Evolutionary conservation across 2,797 vertebrate genomes (phyloP).

Genomic region (Falco concolor): DNA sequence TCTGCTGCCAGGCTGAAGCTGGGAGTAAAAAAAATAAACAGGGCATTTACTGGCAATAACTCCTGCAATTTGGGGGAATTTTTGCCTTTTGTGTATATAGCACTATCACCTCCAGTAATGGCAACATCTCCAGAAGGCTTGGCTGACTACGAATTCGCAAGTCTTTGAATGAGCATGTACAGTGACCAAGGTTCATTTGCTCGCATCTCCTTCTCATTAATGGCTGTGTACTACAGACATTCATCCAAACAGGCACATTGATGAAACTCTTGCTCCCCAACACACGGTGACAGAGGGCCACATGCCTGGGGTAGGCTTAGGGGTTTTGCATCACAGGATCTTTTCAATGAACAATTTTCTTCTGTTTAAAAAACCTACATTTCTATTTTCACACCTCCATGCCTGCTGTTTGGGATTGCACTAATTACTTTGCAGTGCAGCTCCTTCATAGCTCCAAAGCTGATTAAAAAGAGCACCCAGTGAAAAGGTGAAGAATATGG

Average conservation of each 20-base stretch:
- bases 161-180: not conserved
- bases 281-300: not conserved
- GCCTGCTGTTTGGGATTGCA: not conserved
- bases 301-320: not conserved
- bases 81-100: not conserved
- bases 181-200: not conserved
- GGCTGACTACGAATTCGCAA: not conserved
- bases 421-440: not conserved
- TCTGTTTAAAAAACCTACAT: not conserved
- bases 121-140: not conserved
- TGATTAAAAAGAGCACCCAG: not conserved
- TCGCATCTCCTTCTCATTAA: not conserved
- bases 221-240: fast-evolving
- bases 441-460: not conserved
- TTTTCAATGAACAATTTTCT: not conserved
- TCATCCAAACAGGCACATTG: fast-evolving
- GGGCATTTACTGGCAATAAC: not conserved
- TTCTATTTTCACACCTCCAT: not conserved
- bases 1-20: not conserved
- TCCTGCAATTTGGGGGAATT: not conserved
- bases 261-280: not conserved
- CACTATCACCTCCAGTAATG: not conserved
- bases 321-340: not conserved
- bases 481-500: not conserved
- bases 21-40: not conserved